Percentiles rank a stretch among this genome's conserved stretches.
phyloP scores from a whole-genome alignment of 2,888 invertebrate species.

The Scaptomyza reducta region DNA sequence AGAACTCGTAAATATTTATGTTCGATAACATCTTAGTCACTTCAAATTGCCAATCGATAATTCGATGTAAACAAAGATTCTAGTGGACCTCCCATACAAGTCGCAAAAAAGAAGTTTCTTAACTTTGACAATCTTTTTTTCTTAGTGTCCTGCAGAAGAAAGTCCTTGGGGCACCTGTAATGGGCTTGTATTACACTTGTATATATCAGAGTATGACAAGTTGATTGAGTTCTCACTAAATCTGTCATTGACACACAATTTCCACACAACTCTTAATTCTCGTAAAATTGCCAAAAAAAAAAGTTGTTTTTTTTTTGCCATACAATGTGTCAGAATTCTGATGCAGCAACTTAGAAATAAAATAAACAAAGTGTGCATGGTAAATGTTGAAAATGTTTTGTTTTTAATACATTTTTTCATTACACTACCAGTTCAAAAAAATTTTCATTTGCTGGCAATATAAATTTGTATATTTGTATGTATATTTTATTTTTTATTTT shows the following conservation, averaged over 20 bases:
- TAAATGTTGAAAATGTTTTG: constrained; percentile 21
- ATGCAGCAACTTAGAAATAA: too few relatives aligned
- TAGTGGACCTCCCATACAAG: too few relatives aligned
- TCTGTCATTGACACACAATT: neutral
- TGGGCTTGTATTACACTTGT: neutral
- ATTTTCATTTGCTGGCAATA: neutral
- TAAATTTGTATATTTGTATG: neutral
- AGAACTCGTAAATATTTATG: neutral
- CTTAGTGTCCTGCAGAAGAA: neutral
- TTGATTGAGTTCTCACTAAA: neutral
- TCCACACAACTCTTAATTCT: neutral
- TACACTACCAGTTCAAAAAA: neutral
- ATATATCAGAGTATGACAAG: neutral
- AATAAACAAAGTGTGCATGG: neutral
- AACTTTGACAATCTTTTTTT: neutral
- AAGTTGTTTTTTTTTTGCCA: neutral
- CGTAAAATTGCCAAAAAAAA: neutral
- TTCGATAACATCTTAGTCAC: neutral
- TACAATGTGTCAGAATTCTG: neutral
- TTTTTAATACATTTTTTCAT: neutral
- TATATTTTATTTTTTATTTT: constrained; percentile 28
- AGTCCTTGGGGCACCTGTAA: too few relatives aligned
- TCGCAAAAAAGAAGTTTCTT: neutral
- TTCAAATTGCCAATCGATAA: neutral
- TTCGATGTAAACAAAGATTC: too few relatives aligned